phyloP scores from a whole-genome alignment of 2,113 vertebrate genomes.

The Egretta garzetta region DNA sequence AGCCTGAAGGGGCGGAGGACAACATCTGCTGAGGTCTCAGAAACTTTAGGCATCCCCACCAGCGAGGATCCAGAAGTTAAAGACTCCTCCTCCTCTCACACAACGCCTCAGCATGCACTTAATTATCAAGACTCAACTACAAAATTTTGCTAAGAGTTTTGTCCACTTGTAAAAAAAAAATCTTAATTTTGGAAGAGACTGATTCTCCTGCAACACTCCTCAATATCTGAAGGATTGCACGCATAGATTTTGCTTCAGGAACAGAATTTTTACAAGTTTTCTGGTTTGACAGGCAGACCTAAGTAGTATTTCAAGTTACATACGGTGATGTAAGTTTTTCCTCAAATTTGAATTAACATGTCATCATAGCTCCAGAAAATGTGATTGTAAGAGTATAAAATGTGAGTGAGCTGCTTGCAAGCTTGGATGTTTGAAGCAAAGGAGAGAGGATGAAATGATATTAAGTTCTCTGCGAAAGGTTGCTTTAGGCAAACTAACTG shows the following conservation, averaged over 20 bases:
- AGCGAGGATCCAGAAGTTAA: background rate
- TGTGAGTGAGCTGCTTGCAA: background rate
- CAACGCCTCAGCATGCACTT: background rate
- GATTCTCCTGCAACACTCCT: background rate
- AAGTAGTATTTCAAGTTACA: background rate
- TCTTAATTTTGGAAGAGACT: background rate
- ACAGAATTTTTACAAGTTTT: background rate
- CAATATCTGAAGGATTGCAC: background rate
- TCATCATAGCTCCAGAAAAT: background rate
- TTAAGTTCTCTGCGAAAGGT: fast-evolving
- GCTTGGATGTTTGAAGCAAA: background rate
- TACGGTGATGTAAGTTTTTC: background rate
- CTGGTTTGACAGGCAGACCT: background rate
- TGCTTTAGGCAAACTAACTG: background rate
- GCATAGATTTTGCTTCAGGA: background rate
- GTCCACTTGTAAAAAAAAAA: background rate
- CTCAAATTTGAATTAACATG: background rate
- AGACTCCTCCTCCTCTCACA: background rate
- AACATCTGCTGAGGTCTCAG: background rate
- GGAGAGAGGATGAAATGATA: background rate
- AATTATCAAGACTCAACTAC: background rate
- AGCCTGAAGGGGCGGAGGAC: background rate
- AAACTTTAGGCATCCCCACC: background rate
- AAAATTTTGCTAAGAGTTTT: background rate
- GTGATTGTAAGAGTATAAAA: background rate